These are phyloP conservation scores for Gallinago solitaria DNA, from an alignment of 2,797 vertebrate species.

Conservation along the genomic window DNA sequence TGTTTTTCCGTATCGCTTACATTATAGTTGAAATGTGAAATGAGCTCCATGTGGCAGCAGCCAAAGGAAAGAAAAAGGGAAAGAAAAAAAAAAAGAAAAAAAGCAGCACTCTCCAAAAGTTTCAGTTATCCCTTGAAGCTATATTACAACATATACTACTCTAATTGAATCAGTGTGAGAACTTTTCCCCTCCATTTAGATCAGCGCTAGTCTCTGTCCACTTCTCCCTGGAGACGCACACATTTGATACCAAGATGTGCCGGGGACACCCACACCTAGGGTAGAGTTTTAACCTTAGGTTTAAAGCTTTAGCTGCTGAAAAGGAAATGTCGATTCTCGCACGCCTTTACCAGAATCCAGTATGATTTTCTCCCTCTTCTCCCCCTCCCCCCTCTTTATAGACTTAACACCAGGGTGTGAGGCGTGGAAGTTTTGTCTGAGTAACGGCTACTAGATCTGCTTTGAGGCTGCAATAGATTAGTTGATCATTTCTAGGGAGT, in stretches of 20 bases:
- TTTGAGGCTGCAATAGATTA: background rate
- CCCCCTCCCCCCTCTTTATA: background rate
- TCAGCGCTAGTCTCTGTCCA: conserved; percentile 37
- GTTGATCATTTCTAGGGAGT: background rate
- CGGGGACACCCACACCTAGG: background rate
- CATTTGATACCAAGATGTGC: conserved; percentile 24
- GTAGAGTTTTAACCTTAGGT: background rate
- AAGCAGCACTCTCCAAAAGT: conserved; percentile 43
- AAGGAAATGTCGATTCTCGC: background rate
- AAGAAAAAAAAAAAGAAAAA: background rate
- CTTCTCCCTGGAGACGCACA: background rate
- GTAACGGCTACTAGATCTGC: background rate
- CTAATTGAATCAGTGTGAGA: conserved; percentile 77
- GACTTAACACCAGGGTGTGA: background rate
- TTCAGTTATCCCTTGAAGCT: conserved; percentile 73
- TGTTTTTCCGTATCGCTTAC: conserved; percentile 56
- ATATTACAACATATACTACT: conserved; percentile 69
- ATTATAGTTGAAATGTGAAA: conserved; percentile 64
- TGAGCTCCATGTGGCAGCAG: conserved; percentile 73
- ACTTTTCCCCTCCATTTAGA: conserved; percentile 45
- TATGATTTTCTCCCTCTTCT: background rate
- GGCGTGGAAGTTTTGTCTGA: background rate
- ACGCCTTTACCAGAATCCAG: background rate
- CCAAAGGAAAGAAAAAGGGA: conserved; percentile 30
- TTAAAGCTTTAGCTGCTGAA: background rate